Percentiles rank a stretch among this genome's conserved stretches.
Conservation (phyloP, 2,888 invertebrate genomes). For the Endotricha flammealis region DNA sequence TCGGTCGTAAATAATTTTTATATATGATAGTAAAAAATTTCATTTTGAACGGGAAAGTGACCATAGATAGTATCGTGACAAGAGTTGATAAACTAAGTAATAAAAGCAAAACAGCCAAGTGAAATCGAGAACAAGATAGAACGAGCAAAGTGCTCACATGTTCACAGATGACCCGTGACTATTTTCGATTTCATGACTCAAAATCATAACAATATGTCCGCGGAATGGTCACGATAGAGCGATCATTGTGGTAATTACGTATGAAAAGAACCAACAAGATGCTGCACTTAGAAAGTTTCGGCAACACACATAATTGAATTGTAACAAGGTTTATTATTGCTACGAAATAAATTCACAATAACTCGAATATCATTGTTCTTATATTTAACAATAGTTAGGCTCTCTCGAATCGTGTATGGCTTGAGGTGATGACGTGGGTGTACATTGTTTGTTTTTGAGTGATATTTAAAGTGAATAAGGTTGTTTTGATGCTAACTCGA, state of each 20-base stretch:
- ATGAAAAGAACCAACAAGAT: slow-evolving; percentile 34
- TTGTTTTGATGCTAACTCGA: slow-evolving; percentile 40
- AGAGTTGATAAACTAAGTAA: slow-evolving; percentile 32
- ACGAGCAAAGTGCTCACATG: slow-evolving; percentile 37
- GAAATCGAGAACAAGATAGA: slow-evolving; percentile 61
- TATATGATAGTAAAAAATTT: no score
- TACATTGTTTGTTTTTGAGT: slow-evolving; percentile 61
- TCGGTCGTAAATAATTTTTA: no score
- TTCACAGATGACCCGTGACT: slow-evolving; percentile 57
- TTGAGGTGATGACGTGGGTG: slow-evolving; percentile 55
- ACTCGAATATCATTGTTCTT: slow-evolving; percentile 36
- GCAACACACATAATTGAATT: slow-evolving; percentile 13
- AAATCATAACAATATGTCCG: slow-evolving; percentile 68
- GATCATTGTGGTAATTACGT: slow-evolving; percentile 68
- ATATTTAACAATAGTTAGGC: slow-evolving; percentile 61
- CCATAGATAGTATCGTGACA: slow-evolving; percentile 33
- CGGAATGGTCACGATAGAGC: slow-evolving; percentile 59
- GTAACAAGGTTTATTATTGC: slow-evolving; percentile 27
- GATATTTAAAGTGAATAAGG: slow-evolving; percentile 39
- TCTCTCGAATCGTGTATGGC: slow-evolving; percentile 66
- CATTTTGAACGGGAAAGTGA: slow-evolving; percentile 2
- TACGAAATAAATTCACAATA: slow-evolving; percentile 20
- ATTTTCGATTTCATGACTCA: slow-evolving; percentile 67
- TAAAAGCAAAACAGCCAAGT: slow-evolving; percentile 36
- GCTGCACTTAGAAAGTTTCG: slow-evolving; percentile 29